Percentiles rank a stretch among this genome's conserved stretches.
These are phyloP conservation scores for Anas platyrhynchos DNA, from an alignment of 2,113 vertebrate genomes.

Conservation along the genomic window DNA sequence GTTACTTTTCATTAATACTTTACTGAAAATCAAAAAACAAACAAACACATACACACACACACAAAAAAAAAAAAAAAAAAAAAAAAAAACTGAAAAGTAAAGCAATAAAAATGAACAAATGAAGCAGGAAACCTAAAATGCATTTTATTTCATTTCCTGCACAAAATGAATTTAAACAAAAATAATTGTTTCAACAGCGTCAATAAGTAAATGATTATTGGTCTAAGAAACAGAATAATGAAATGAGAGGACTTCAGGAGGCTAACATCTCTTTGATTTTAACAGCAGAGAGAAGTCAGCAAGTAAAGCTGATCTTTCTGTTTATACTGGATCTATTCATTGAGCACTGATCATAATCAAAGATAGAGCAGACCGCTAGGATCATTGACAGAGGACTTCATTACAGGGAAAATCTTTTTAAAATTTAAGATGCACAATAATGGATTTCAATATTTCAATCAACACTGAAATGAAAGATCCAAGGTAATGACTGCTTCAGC, in stretches of 20 bases:
- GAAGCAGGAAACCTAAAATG: not conserved
- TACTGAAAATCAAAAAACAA: not conserved
- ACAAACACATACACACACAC: no score
- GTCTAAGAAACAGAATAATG: not conserved
- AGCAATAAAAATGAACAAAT: slow-evolving; percentile 6
- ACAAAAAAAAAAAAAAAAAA: not conserved
- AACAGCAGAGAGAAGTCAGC: not conserved
- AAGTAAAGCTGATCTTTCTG: not conserved
- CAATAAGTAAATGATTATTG: not conserved
- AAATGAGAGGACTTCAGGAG: not conserved
- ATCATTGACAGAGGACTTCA: not conserved
- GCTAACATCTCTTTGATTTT: not conserved
- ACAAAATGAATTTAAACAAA: not conserved
- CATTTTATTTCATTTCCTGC: not conserved
- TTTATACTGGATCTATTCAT: not conserved
- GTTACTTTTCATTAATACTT: not conserved
- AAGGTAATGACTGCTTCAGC: not conserved
- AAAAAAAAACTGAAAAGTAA: not conserved
- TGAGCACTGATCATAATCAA: not conserved
- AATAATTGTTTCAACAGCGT: not conserved
- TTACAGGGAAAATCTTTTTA: not conserved
- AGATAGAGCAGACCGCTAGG: not conserved
- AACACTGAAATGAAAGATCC: not conserved
- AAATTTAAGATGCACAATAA: not conserved
- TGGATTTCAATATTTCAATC: not conserved